Percentiles rank a stretch among this genome's conserved stretches.
These are phyloP conservation scores for Drosophila rufa DNA, from an alignment of 1,140 invertebrate species.

Conservation along the genomic window DNA sequence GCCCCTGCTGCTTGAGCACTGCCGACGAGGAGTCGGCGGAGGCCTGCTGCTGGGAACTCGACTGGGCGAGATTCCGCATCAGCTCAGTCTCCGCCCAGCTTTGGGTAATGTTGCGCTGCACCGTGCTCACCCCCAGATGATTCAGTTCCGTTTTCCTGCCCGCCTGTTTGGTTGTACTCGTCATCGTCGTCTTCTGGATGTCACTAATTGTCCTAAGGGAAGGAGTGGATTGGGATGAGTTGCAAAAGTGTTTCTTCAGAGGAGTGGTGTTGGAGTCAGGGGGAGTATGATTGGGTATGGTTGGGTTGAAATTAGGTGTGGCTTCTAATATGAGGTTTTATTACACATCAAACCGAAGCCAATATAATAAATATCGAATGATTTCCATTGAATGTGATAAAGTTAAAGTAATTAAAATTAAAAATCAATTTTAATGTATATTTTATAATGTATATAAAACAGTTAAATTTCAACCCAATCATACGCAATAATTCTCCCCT, in stretches of 20 bases:
- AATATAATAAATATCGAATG: background rate
- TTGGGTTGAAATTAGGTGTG: background rate
- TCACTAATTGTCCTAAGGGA: conserved; percentile 19
- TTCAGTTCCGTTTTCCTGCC: conserved; percentile 5
- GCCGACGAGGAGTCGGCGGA: background rate
- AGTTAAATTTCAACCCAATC: no score
- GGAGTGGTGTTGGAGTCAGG: background rate
- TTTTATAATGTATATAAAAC: no score
- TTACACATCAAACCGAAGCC: background rate
- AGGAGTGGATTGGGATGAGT: conserved; percentile 15
- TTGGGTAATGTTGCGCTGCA: conserved; percentile 8
- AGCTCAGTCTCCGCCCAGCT: conserved; percentile 18
- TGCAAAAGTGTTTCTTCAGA: conserved; percentile 10
- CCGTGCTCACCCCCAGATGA: conserved; percentile 5
- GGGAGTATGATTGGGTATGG: background rate
- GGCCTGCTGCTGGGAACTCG: background rate
- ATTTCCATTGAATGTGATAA: no score
- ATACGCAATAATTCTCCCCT: no score
- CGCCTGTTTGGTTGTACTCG: background rate
- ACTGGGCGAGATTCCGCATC: background rate
- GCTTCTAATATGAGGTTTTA: background rate
- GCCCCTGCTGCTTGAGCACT: background rate
- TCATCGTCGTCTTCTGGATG: background rate
- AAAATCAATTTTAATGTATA: no score
- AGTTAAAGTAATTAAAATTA: no score